Conservation (phyloP, 2,797 vertebrate genomes). For the Delichon dasypus region DNA sequence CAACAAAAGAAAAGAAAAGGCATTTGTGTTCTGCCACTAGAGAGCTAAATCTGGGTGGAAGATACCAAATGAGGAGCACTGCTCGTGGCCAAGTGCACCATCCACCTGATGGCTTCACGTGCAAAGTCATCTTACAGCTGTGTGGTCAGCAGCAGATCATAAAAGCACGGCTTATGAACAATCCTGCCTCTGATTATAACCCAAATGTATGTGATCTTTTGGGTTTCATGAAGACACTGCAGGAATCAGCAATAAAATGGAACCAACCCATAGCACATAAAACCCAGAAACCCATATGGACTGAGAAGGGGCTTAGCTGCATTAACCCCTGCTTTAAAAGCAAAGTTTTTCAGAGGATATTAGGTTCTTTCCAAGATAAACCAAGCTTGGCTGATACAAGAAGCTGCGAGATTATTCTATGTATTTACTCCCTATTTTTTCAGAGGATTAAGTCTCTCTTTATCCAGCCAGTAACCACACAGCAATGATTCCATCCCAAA, state of each 20-base stretch:
- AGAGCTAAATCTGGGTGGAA: neutral
- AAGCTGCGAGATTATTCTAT: neutral
- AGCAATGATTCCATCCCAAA: neutral
- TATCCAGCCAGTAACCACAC: neutral
- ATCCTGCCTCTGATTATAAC: neutral
- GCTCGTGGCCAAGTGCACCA: neutral
- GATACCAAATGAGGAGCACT: neutral
- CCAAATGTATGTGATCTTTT: neutral
- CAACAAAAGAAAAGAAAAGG: constrained; percentile 24
- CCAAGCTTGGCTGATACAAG: neutral
- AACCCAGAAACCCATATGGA: neutral
- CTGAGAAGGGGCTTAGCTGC: neutral
- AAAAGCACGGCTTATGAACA: neutral
- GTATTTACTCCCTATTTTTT: neutral
- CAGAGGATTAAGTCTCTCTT: neutral
- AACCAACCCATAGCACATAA: neutral
- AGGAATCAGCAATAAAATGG: neutral
- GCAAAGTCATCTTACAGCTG: neutral
- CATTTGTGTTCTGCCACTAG: neutral
- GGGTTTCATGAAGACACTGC: neutral
- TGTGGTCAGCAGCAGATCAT: neutral
- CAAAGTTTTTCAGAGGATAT: neutral
- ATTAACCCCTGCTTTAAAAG: neutral
- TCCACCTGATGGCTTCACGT: neutral
- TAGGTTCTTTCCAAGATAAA: neutral